phyloP scores from a whole-genome alignment of 2,888 invertebrate genomes.

The Andrena camellia region DNA sequence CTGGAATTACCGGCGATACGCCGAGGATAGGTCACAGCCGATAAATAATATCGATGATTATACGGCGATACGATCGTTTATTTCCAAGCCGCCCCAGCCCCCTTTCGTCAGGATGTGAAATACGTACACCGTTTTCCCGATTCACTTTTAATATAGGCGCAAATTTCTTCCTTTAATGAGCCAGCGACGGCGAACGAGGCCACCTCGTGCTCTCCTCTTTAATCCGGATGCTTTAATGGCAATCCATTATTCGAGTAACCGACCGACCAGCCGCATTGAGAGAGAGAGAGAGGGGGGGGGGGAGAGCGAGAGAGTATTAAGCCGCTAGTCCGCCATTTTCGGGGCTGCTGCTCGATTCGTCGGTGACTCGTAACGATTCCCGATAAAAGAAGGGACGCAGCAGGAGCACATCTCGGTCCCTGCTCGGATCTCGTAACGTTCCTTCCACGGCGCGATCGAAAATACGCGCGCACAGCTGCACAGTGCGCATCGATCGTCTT shows the following conservation, averaged over 20 bases:
- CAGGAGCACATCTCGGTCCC: not conserved
- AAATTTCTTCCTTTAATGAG: slow-evolving; percentile 49
- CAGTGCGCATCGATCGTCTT: not conserved
- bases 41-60: slow-evolving; percentile 33
- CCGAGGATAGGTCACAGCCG: not conserved
- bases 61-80: slow-evolving; percentile 13
- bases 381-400: slow-evolving; percentile 45
- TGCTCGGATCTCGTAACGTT: not conserved
- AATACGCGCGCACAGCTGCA: not conserved
- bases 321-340: slow-evolving; percentile 49
- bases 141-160: slow-evolving; percentile 39
- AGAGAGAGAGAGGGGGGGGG: not conserved
- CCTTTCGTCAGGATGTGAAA: not conserved
- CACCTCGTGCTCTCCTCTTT: slow-evolving; percentile 64
- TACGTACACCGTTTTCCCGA: slow-evolving; percentile 19
- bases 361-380: slow-evolving; percentile 38
- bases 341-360: slow-evolving; percentile 8
- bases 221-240: slow-evolving; percentile 63
- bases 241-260: slow-evolving; percentile 65
- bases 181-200: not conserved
- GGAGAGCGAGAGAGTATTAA: slow-evolving; percentile 35
- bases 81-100: not conserved
- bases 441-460: not conserved
- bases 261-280: slow-evolving; percentile 22
- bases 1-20: not conserved